Evolutionary conservation across 2,888 invertebrate species (phyloP), one percentile per base, ranked within the genome.

Genomic region (Clostera curtula): DNA sequence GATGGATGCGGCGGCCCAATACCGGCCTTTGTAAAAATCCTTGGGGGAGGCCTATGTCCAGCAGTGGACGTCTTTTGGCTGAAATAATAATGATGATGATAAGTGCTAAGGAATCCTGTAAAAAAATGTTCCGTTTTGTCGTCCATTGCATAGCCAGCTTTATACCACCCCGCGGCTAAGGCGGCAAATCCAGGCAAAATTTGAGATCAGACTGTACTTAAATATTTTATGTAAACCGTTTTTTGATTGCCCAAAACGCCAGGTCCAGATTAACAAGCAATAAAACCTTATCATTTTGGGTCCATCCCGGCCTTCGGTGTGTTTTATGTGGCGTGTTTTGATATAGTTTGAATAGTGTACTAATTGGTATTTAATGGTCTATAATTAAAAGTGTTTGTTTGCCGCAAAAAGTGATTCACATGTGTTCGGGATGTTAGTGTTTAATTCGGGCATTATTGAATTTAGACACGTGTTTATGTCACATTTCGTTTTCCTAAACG

Each of bases 181-280:
- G 76, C 76, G 63, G n/a, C n/a, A n/a, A 79, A 79, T 73, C 63
- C 66, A 56, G 57, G 80, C 80, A 51, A 82, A 80, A 73, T 68
- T 72, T 65, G 16, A 76, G 77, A 80, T 82, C 74, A 73, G 68
- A 51, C 47, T 43, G 69, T 59, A 67, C 59, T 80, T 70, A 80
- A 75, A 54, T 39, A 16, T 60, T 72, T 74, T 56, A 73, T 64
- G 60, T 58, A 49, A 49, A 43, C 38, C 29, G 31, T 43, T 42
- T 47, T 60, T 65, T 61, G 65, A 69, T 64, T 59, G 47, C 53
- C 41, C 31, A 33, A 31, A 44, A 37, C 41, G 47, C 35, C 20
- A 19, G 36, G 44, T 29, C 24, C 32, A 55, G 67, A 66, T 66
- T 65, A 62, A 53, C 49, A 49, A 33, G 46, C 37, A 40, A 51